These are phyloP conservation scores for Okamejei kenojei DNA, from an alignment of 2,797 vertebrate species.

Conservation along the genomic window DNA sequence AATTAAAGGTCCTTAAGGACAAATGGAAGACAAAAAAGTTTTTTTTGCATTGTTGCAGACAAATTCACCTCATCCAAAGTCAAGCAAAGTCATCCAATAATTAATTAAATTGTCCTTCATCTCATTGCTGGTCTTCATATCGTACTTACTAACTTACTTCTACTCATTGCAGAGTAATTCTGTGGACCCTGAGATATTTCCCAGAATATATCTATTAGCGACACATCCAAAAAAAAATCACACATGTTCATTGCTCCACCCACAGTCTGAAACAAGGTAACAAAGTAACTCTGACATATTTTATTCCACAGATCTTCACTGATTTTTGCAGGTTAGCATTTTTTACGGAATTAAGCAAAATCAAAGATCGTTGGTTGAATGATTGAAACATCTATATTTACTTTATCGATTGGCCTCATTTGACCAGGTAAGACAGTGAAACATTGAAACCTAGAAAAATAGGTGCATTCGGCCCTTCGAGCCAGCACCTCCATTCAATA, in stretches of 20 bases:
- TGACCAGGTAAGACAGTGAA: neutral
- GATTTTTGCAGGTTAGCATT: neutral
- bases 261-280: neutral
- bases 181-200: neutral
- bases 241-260: neutral
- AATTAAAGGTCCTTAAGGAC: neutral
- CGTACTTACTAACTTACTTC: neutral
- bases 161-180: neutral
- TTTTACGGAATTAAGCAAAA: neutral
- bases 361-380: neutral
- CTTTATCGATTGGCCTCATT: neutral
- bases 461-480: too few relatives aligned
- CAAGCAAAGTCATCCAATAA: neutral
- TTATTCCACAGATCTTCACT: neutral
- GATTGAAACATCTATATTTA: neutral
- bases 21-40: neutral
- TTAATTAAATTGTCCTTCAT: neutral
- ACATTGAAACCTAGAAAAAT: too few relatives aligned
- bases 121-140: neutral
- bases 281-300: neutral
- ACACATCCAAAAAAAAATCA: neutral
- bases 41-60: too few relatives aligned
- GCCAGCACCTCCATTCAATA: too few relatives aligned
- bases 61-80: neutral
- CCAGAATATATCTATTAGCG: neutral